A percentile compares a stretch with the other conserved stretches of the same genome.
Conservation (phyloP, 2,888 invertebrate species). For the Tethea ocularis region DNA sequence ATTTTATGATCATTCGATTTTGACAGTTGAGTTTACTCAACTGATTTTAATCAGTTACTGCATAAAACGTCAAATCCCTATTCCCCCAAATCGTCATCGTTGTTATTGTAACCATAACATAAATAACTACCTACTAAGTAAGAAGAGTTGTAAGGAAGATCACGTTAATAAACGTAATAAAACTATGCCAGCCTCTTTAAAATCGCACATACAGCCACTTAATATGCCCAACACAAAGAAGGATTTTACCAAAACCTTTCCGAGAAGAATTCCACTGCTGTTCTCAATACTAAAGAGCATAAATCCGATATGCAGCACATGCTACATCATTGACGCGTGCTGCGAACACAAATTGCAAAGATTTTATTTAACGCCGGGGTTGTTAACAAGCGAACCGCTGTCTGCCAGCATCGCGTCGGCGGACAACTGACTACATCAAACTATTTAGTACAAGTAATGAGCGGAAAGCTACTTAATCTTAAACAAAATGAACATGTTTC, state of each 20-base stretch:
- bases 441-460: conserved; percentile 50
- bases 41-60: background rate
- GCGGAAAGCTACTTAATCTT: conserved; percentile 30
- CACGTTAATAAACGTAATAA: background rate
- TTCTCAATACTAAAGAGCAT: conserved; percentile 55
- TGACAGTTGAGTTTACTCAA: background rate
- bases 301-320: conserved; percentile 54
- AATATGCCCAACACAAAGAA: conserved; percentile 43
- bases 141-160: background rate
- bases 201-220: conserved; percentile 21
- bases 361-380: conserved; percentile 53
- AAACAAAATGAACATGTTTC: background rate
- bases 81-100: background rate
- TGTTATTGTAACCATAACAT: background rate
- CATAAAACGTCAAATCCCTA: background rate
- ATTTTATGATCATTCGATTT: background rate
- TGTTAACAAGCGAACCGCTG: conserved; percentile 63
- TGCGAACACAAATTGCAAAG: conserved; percentile 67
- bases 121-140: background rate
- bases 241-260: conserved; percentile 56
- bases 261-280: conserved; percentile 55
- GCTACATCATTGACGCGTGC: conserved; percentile 59
- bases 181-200: background rate
- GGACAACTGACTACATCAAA: conserved; percentile 52
- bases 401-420: conserved; percentile 44